Evolutionary conservation across 2,113 vertebrate species (phyloP), one percentile per base, ranked within the genome.

Genomic region (Pomatorhinus ruficollis): DNA sequence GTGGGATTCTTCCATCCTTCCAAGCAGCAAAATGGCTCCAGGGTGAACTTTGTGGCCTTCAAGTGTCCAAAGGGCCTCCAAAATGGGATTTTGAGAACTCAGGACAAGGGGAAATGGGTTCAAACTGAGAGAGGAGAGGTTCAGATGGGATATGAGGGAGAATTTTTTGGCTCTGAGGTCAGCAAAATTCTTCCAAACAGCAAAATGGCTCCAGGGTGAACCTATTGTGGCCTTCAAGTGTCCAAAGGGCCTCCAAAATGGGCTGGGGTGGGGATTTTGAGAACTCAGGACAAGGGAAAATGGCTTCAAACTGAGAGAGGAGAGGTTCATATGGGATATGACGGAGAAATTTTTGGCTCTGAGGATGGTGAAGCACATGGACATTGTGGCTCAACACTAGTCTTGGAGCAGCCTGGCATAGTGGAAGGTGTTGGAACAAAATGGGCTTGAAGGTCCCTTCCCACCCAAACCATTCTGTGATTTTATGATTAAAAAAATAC

Each of bases 311-410:
- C 1, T 31, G 30, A 8, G 15, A 31, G 4, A 39, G 17, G 45
- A 23, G 39, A 47, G 30, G 39, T 47, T 75, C 40, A 6, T 14
- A 3, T 68, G 15, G 35, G 40, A 31, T 12, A 2, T 31, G 53
- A 75, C 33, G 33, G 33, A 6, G 70, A 8, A 60, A 18, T 40
- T 54, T 72, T 31, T 76, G 61, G 30, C 53, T 66, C 9, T 39
- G 54, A 47, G 45, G 39, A 16, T 45, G 50, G 12, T 23, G 33
- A 25, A 56, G 8, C 19, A 8, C 40, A 3, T 11, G 60, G 76
- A 15, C 12, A 12, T 20, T 12, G 28, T 14, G 33, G 60, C 28
- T 59, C 53, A 12, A 0, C 0, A 1, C 31, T 45, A 22, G 39
- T 3, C 39, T 40, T 40, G 37, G 60, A 54, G 74, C 49, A 8